Percentiles rank a stretch among this genome's conserved stretches.
These are phyloP conservation scores for Luffia ferchaultella DNA, from an alignment of 2,888 invertebrate species.

Conservation along the genomic window DNA sequence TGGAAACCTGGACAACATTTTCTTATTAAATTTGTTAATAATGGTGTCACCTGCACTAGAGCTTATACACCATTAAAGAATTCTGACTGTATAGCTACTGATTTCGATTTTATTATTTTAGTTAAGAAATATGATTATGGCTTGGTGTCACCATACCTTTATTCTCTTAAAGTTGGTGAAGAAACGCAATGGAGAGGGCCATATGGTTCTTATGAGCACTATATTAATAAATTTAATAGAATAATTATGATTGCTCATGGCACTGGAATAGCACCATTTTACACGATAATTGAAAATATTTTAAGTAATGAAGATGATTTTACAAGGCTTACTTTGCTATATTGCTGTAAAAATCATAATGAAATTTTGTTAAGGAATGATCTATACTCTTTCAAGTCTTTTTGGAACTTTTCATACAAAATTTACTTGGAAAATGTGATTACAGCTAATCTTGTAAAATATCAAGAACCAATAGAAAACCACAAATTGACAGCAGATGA, in stretches of 20 bases:
- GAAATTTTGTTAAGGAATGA: slow-evolving; percentile 70
- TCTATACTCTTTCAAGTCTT: slow-evolving; percentile 63
- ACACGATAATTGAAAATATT: slow-evolving; percentile 68
- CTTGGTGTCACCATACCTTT: slow-evolving; percentile 64
- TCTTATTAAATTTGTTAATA: slow-evolving; percentile 31
- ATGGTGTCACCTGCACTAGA: slow-evolving; percentile 26
- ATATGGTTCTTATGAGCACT: slow-evolving; percentile 67
- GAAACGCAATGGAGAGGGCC: slow-evolving; percentile 76
- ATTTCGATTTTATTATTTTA: slow-evolving; percentile 65
- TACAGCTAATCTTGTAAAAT: slow-evolving; percentile 26
- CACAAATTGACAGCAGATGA: slow-evolving; percentile 34
- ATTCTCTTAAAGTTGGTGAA: slow-evolving; percentile 45
- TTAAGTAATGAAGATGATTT: slow-evolving; percentile 73
- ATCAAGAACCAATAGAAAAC: slow-evolving; percentile 56
- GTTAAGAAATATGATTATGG: slow-evolving; percentile 69
- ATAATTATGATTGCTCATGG: slow-evolving; percentile 70
- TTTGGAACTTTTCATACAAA: slow-evolving; percentile 79
- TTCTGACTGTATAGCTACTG: slow-evolving; percentile 6
- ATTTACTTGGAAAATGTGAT: slow-evolving; percentile 56
- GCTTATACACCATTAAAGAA: slow-evolving; percentile 47
- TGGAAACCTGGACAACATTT: slow-evolving; percentile 54
- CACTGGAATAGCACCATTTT: slow-evolving; percentile 78
- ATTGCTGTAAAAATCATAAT: slow-evolving; percentile 65
- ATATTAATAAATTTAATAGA: slow-evolving; percentile 41
- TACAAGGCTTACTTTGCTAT: slow-evolving; percentile 68